These are phyloP conservation scores for Puma concolor DNA, from an alignment of 2,113 vertebrate species.

Conservation along the genomic window DNA sequence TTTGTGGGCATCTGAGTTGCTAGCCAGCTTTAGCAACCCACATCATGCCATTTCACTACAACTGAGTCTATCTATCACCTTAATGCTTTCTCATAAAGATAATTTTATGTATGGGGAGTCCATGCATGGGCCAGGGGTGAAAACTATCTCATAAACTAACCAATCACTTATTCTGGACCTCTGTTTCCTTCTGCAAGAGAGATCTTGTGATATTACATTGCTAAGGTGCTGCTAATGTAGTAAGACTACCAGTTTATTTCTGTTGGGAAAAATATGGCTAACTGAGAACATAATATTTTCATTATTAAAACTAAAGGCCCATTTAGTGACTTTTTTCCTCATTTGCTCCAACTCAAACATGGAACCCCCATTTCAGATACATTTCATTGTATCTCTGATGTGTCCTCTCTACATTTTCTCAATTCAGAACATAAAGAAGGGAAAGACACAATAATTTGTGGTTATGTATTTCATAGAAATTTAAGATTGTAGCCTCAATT, in stretches of 20 bases:
- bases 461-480: not conserved
- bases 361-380: not conserved
- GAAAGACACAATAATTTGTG: not conserved
- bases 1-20: not conserved
- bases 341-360: not conserved
- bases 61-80: not conserved
- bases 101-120: not conserved
- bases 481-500: accelerated
- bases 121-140: not conserved
- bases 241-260: not conserved
- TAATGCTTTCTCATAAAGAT: not conserved
- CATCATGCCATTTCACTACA: accelerated
- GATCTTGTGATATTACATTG: not conserved
- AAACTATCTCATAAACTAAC: not conserved
- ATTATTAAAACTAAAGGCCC: not conserved
- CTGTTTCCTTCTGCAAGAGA: not conserved
- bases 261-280: not conserved
- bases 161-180: not conserved
- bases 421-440: not conserved
- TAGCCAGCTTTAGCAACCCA: not conserved
- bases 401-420: not conserved
- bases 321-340: not conserved
- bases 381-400: not conserved
- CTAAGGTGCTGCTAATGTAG: not conserved
- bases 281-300: not conserved